These are phyloP conservation scores for Epinotia bilunana DNA, from an alignment of 2,888 invertebrate genomes.

Conservation along the genomic window DNA sequence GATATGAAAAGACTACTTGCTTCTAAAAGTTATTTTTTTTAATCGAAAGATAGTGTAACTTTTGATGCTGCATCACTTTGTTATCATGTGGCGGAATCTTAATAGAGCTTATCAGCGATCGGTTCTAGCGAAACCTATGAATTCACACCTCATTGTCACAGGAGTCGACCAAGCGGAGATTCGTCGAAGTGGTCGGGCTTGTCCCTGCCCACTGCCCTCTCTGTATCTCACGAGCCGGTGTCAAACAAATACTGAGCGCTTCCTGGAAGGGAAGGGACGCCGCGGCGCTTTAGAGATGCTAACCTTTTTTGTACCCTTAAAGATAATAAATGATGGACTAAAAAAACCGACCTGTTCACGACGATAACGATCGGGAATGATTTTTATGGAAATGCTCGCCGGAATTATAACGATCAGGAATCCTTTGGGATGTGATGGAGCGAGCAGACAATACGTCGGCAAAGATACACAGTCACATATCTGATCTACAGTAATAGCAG, in stretches of 20 bases:
- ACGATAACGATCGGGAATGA: conserved; percentile 81
- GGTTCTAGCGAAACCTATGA: conserved; percentile 60
- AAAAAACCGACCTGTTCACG: conserved; percentile 82
- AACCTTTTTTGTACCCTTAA: conserved; percentile 77
- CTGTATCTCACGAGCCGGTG: conserved; percentile 80
- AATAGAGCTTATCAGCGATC: conserved; percentile 57
- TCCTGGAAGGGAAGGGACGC: conserved; percentile 81
- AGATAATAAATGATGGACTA: conserved; percentile 83
- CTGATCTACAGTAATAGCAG: conserved; percentile 59
- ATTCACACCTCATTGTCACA: conserved; percentile 75
- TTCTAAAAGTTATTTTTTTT: conserved; percentile 8
- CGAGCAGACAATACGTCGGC: conserved; percentile 83
- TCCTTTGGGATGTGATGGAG: conserved; percentile 81
- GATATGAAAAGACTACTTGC: conserved; percentile 10
- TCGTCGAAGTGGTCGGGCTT: conserved; percentile 64
- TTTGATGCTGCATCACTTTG: conserved; percentile 16
- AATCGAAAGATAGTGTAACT: conserved; percentile 22
- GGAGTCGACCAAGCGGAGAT: conserved; percentile 60
- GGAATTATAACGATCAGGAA: conserved; percentile 82
- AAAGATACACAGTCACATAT: conserved; percentile 60
- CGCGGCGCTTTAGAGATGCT: conserved; percentile 81
- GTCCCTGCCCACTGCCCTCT: conserved; percentile 68
- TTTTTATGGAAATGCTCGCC: conserved; percentile 83
- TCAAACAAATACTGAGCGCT: conserved; percentile 79
- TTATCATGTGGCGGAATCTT: conserved; percentile 52